phyloP scores from a whole-genome alignment of 2,113 vertebrate genomes.

The Struthidea cinerea region DNA sequence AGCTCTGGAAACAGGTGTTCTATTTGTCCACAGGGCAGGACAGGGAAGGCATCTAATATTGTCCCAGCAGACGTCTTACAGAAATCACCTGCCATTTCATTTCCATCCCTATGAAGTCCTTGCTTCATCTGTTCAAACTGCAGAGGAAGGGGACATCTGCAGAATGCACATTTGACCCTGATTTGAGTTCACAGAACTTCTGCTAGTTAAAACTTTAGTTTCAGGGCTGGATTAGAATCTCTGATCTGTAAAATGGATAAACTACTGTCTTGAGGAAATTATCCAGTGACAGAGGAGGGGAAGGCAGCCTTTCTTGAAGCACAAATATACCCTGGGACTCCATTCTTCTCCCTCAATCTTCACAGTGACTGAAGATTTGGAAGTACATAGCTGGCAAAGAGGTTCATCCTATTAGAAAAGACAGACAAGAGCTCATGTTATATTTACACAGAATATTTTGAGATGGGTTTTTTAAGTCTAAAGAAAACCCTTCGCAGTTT shows the following conservation, averaged over 20 bases:
- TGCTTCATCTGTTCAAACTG: background rate
- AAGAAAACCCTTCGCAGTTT: background rate
- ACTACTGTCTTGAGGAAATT: background rate
- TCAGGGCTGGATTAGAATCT: background rate
- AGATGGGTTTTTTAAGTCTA: background rate
- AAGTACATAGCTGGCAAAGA: background rate
- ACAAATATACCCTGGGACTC: background rate
- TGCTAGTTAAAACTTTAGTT: background rate
- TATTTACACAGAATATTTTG: background rate
- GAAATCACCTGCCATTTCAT: background rate
- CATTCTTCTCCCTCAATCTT: background rate
- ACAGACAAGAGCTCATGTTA: background rate
- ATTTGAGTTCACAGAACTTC: background rate
- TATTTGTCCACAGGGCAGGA: background rate
- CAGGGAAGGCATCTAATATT: background rate
- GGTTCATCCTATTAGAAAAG: background rate
- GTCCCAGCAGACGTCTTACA: background rate
- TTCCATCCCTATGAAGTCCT: background rate
- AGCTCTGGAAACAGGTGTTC: background rate
- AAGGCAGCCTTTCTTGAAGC: background rate
- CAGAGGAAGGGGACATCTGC: background rate
- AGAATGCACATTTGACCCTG: background rate
- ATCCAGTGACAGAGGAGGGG: background rate
- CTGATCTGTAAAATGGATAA: background rate
- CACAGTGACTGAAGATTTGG: background rate